Evolutionary conservation across 2,797 vertebrate species (phyloP), one percentile per base, ranked within the genome.

Genomic region (Arnoldichthys spilopterus): DNA sequence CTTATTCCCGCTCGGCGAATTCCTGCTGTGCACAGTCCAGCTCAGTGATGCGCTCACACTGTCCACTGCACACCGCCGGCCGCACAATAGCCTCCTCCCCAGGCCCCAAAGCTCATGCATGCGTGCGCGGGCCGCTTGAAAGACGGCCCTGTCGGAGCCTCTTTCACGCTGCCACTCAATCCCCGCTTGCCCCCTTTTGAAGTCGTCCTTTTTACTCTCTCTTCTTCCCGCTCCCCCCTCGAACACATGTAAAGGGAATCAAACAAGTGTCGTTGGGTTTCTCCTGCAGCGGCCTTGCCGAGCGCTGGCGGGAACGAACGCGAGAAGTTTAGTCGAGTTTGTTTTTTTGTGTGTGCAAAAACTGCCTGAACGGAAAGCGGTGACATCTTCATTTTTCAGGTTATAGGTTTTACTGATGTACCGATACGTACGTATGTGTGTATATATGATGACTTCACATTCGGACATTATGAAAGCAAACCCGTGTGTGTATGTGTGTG

Each of bases 131-230:
- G 49, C 56, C 22, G 76, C n/a, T 69, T 80, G 74, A 83, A 83
- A 77, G 72, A 59, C 40, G n/a, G 26, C 6, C 40, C 63, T 68
- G 74, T 75, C 78, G 34, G 58, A 51, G 32, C 49, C 51, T 32
- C 70, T 74, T 83, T 84, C 58, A 74, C 64, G 70, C 80, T 59
- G 77, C 40, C 45, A 32, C 62, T 74, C 81, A 56, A 16, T 51
- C 40, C 18, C n/a, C 13, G 11, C 79, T 40, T n/a, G 78, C 15
- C 56, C 30, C 77, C 66, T 54, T 82, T 79, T 79, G 79, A 83
- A 82, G 79, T 79, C 62, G 43, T 62, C 59, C 54, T 68, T 32
- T 6, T n/a, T 8, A 43, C 47, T 30, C 68, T 34, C 69, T 30
- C 58, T 59, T 34, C 16, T 32, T 24, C 43, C 9, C 22, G 20